Evolutionary conservation across 1,140 invertebrate species (phyloP).

Genomic region (Drosophila kepulauana): DNA sequence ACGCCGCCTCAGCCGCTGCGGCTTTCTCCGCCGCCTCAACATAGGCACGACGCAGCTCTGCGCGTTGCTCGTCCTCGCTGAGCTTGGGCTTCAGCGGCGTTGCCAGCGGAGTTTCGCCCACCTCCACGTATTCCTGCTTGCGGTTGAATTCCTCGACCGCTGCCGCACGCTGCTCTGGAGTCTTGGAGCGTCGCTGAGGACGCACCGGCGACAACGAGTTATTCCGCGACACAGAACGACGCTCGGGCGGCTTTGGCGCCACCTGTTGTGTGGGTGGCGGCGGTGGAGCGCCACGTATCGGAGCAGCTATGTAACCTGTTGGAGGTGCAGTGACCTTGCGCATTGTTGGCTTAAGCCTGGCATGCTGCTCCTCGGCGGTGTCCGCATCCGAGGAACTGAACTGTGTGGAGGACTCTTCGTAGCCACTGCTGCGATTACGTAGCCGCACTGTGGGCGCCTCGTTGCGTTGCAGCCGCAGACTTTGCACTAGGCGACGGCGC

Average conservation of each 20-base stretch:
- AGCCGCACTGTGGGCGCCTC: conserved; percentile 54
- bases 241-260: conserved; percentile 38
- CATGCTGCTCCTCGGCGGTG: conserved; percentile 48
- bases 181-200: conserved; percentile 76
- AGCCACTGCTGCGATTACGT: conserved; percentile 72
- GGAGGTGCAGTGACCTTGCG: conserved; percentile 6
- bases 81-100: conserved; percentile 13
- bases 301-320: conserved; percentile 51
- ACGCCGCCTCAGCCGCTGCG: conserved; percentile 60
- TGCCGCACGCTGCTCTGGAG: conserved; percentile 64
- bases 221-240: conserved; percentile 59
- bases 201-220: conserved; percentile 73
- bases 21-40: conserved; percentile 66
- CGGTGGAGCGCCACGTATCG: conserved; percentile 65
- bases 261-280: conserved; percentile 43
- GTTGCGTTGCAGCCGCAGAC: conserved; percentile 68
- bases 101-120: conserved; percentile 45
- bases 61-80: conserved; percentile 59
- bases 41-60: conserved; percentile 59
- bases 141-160: conserved; percentile 32
- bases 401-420: conserved; percentile 81
- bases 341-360: conserved; percentile 15
- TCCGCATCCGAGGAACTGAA: conserved; percentile 82
- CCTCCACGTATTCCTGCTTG: conserved; percentile 59
- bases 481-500: conserved; percentile 74